Evolutionary conservation across 1,140 invertebrate species (phyloP).

Genomic region (Drosophila pectinifera): DNA sequence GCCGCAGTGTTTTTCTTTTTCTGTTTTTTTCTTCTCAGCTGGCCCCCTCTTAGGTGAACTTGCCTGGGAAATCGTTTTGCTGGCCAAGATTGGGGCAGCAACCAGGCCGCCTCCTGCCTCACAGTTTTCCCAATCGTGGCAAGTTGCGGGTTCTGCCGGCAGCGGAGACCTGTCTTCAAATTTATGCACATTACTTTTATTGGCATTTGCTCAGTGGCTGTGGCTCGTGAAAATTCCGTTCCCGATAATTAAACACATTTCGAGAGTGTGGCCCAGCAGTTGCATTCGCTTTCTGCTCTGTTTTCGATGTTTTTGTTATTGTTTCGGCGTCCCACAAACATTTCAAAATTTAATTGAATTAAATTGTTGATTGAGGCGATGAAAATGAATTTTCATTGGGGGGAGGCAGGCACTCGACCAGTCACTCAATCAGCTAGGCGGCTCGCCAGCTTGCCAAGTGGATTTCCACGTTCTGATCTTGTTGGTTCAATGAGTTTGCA

Average conservation of each 20-base stretch:
- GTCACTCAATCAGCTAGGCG: conserved; percentile 13
- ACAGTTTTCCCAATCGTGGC: conserved; percentile 28
- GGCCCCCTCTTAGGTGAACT: conserved; percentile 14
- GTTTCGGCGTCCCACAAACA: conserved; percentile 46
- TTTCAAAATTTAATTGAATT: conserved; percentile 75
- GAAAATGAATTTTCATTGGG: conserved; percentile 73
- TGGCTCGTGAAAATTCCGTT: conserved; percentile 64
- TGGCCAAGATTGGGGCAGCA: conserved; percentile 28
- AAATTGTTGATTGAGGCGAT: conserved; percentile 74
- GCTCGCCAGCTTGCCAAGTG: conserved; percentile 40
- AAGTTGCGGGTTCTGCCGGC: conserved; percentile 22
- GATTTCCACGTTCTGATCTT: conserved; percentile 56
- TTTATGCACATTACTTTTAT: conserved; percentile 76
- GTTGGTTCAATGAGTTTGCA: conserved; percentile 41
- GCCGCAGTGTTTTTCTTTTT: not conserved
- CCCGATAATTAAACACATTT: conserved; percentile 60
- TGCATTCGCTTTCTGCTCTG: conserved; percentile 35
- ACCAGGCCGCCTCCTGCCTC: conserved; percentile 2
- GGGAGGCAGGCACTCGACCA: conserved; percentile 7
- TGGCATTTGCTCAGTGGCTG: conserved; percentile 45
- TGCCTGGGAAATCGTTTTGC: conserved; percentile 44
- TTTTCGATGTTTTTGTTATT: conserved; percentile 23
- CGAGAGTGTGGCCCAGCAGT: conserved; percentile 19
- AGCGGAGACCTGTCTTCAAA: conserved; percentile 56
- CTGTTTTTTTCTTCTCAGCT: not conserved